Percentiles rank a stretch among this genome's conserved stretches.
Conservation (phyloP, 2,113 vertebrate species). For the Carassius gibelio region DNA sequence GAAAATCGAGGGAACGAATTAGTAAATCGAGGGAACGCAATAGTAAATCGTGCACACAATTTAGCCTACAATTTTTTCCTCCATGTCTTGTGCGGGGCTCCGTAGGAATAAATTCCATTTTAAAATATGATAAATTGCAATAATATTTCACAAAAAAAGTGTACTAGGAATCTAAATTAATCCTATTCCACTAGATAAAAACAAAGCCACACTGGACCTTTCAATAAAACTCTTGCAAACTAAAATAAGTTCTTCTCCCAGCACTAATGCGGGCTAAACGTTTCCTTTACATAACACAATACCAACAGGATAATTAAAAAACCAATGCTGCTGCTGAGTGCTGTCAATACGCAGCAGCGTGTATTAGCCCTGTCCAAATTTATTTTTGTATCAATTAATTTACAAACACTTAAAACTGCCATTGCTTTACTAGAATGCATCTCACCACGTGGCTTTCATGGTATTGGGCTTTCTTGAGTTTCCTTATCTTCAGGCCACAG, state of each 20-base stretch:
- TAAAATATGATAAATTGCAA: not conserved
- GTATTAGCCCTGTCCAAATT: slow-evolving; percentile 37
- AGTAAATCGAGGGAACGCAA: no score
- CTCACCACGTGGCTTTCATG: slow-evolving; percentile 59
- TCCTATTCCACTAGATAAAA: slow-evolving; percentile 29
- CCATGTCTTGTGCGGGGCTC: no score
- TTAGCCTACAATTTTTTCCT: no score
- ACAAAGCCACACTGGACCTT: slow-evolving; percentile 40
- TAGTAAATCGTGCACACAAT: no score
- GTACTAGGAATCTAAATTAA: slow-evolving; percentile 28
- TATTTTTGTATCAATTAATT: slow-evolving; percentile 62
- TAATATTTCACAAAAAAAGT: not conserved
- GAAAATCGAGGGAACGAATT: no score
- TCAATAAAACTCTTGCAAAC: slow-evolving; percentile 36
- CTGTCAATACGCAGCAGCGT: slow-evolving; percentile 14
- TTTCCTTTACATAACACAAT: slow-evolving; percentile 20
- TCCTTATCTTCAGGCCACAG: slow-evolving; percentile 79
- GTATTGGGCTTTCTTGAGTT: slow-evolving; percentile 69
- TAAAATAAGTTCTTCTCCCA: slow-evolving; percentile 10
- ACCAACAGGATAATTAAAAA: not conserved
- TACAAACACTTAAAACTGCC: slow-evolving; percentile 57
- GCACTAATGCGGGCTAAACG: slow-evolving; percentile 5
- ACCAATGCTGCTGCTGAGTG: slow-evolving; percentile 8
- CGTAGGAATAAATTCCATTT: not conserved
- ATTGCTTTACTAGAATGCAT: slow-evolving; percentile 56